Conservation (phyloP, 2,888 invertebrate species). For the Eudasyphora cyanicolor region DNA sequence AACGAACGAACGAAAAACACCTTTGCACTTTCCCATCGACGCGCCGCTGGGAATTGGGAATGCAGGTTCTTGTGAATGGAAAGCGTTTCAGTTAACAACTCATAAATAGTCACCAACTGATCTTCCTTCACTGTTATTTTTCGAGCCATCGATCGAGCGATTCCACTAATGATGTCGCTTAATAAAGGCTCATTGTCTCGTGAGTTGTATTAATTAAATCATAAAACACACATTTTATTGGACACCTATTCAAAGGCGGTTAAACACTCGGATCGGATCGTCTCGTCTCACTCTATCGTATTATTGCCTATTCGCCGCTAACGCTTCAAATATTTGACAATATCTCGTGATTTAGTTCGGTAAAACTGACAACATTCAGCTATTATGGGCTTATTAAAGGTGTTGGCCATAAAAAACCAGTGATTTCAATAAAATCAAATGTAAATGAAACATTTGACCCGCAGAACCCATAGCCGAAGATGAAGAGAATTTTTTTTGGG, state of each 20-base stretch:
- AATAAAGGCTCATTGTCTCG: slow-evolving; percentile 39
- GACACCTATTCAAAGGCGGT: neutral
- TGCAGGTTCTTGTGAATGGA: neutral
- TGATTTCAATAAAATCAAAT: slow-evolving; percentile 61
- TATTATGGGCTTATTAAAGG: slow-evolving; percentile 45
- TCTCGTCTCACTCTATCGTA: too few relatives aligned
- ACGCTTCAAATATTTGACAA: slow-evolving; percentile 27
- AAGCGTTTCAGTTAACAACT: slow-evolving; percentile 21
- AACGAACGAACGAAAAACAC: neutral
- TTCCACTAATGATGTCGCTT: slow-evolving; percentile 40
- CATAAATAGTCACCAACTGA: neutral
- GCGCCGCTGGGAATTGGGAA: neutral
- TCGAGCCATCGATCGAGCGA: neutral
- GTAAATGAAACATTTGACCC: slow-evolving; percentile 33
- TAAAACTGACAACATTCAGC: slow-evolving; percentile 30
- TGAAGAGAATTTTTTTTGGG: slow-evolving; percentile 66
- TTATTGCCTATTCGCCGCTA: too few relatives aligned
- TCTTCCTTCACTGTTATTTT: neutral
- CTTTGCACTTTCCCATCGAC: slow-evolving; percentile 14
- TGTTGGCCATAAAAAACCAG: slow-evolving; percentile 55
- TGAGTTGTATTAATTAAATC: slow-evolving; percentile 52
- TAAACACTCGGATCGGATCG: neutral
- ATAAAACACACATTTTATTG: slow-evolving; percentile 46
- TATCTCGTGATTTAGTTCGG: slow-evolving; percentile 42
- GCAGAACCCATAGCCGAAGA: slow-evolving; percentile 54